Evolutionary conservation across 2,113 vertebrate genomes (phyloP), one percentile per base, ranked within the genome.

Genomic region (Perca schrenkii): DNA sequence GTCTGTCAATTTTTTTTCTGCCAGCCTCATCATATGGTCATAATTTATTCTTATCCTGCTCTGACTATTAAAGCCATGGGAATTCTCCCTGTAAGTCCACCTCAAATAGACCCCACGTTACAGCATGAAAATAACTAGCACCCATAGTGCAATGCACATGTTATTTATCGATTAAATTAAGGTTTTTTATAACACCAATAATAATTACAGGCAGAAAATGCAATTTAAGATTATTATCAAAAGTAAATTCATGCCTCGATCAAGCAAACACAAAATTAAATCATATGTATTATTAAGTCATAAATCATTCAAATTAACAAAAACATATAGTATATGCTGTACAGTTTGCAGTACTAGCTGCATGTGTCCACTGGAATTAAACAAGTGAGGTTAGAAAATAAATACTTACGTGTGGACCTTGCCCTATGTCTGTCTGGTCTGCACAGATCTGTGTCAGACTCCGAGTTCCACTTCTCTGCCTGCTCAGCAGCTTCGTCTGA

Each of bases 361-460:
- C 49, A 63, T 64, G 16, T 57, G 49, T 58, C 22, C 34, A 10
- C 47, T 70, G 25, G 46, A 70, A 56, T 77, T 65, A 47, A 65
- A 74, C 5, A 31, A 80, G 10, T 49, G 19, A 87, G 71, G n/a
- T 22, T 57, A 74, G 77, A 83, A 86, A 75, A 79, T 72, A 63
- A 11, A 93, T 95, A 98, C 98, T 99, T 96, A 99, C 98, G 94
- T 95, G 97, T 96, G 93, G 96, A 95, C 92, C 96, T 95, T 0
- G 95, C 95, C 92, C 96, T 94, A 93, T 96, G 96, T 94, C 96
- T 97, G 94, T 95, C 94, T 74, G 95, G 95, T 97, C 94, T 97
- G 95, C 88, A 94, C 85, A 94, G 97, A 92, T 97, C 96, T 92
- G 90, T 96, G 91, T 95, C 97, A 2, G 86, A 94, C 93, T 90